phyloP scores from a whole-genome alignment of 2,797 vertebrate genomes.

The Etheostoma nigrum region DNA sequence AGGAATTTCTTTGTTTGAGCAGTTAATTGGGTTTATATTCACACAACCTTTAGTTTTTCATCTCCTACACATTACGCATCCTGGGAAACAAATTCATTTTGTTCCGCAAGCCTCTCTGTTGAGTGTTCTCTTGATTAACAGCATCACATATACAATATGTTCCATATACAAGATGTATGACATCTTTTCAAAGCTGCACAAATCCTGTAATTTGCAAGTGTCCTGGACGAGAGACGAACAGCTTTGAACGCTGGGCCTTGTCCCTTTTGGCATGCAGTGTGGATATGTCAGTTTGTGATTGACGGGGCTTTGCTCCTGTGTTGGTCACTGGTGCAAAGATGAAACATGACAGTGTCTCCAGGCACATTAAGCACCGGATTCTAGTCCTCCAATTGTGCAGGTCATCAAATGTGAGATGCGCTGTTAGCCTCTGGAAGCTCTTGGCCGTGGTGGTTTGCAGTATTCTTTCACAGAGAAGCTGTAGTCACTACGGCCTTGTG shows the following conservation, averaged over 20 bases:
- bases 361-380: conserved; percentile 35
- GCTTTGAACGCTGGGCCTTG: neutral
- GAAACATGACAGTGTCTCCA: conserved; percentile 60
- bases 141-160: neutral
- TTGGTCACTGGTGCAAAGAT: conserved; percentile 53
- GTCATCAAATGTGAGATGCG: conserved; percentile 45
- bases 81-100: conserved; percentile 18
- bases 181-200: conserved; percentile 25
- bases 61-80: neutral
- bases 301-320: conserved; percentile 50
- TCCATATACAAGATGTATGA: neutral
- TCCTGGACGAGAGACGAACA: conserved; percentile 23
- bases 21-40: conserved; percentile 52
- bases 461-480: conserved; percentile 9
- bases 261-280: conserved; percentile 44
- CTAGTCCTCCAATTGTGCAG: conserved; percentile 35
- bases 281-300: conserved; percentile 58
- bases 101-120: neutral
- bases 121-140: neutral
- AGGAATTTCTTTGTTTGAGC: conserved; percentile 62
- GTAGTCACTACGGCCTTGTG: neutral
- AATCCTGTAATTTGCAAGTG: conserved; percentile 20
- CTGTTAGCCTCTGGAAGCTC: conserved; percentile 31
- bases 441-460: conserved; percentile 1
- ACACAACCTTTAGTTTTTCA: conserved; percentile 21